Base-by-base conservation (phyloP, 2,797 vertebrate genomes). In the Phyllotis vaccarum region DNA sequence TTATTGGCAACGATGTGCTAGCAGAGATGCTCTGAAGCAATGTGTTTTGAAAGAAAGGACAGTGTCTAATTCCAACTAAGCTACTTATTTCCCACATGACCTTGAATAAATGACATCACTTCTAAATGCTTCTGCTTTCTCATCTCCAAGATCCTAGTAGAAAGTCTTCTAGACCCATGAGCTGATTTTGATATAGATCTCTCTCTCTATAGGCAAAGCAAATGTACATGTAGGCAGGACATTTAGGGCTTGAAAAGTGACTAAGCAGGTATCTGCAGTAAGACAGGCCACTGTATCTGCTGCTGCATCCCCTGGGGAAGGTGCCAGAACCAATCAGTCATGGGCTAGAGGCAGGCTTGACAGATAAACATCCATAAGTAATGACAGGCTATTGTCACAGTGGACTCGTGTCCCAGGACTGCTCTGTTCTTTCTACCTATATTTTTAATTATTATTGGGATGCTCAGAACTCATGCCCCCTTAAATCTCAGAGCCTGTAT, bases 331-430 rank as follows among this genome's bases (percentile, higher is more conserved):
- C 82, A 52, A 11, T 83, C 79, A 72, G 62, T 83, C 60, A n/a
- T 0, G 19, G 40, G 34, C 4, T 12, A 87, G 95, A 81, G 70
- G 37, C 56, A 24, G 49, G 52, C 70, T 22, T 12, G 56, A 43
- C 75, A 95, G 70, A 91, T 31, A 91, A 54, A 80, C 19, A 40
- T 16, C 19, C 62, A 68, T 24, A 19, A n/a, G 83, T 17, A 81
- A 96, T 54, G 64, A 43, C 68, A 72, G 54, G 58, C n/a, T 80
- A 3, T 43, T 88, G 68, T 95, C 81, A 89, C 85, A 34, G 16
- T 1, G 11, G 31, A 64, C 11, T 43, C 14, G 0, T 64, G 46
- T 52, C 49, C 29, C n/a, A 62, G 72, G 43, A 80, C 79, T 27
- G 3, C 27, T 72, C 54, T 93, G 79, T 74, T 43, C 54, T 49